These are phyloP conservation scores for Drosophila ambigua DNA, from an alignment of 1,140 invertebrate genomes.

Conservation along the genomic window DNA sequence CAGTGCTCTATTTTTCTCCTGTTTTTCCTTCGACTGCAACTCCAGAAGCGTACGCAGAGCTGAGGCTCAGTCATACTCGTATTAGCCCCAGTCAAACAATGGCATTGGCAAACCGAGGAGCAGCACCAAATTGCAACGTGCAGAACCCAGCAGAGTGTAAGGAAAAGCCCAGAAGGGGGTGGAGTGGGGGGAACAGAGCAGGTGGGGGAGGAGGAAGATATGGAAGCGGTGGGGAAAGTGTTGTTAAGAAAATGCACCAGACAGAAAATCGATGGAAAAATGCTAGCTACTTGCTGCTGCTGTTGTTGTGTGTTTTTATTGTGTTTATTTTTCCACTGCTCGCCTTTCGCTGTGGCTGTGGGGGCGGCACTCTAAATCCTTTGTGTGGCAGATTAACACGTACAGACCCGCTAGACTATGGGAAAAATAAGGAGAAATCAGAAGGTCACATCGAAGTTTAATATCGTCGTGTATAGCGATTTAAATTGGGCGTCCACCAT, in stretches of 20 bases:
- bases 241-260: constrained; percentile 74
- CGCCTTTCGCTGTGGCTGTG: constrained; percentile 38
- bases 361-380: constrained; percentile 65
- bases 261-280: constrained; percentile 74
- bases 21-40: constrained; percentile 43
- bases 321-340: constrained; percentile 31
- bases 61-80: constrained; percentile 64
- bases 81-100: constrained; percentile 79
- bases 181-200: not conserved
- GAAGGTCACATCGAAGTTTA: constrained; percentile 62
- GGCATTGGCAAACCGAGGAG: constrained; percentile 69
- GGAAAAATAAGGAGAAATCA: constrained; percentile 23
- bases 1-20: not conserved
- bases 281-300: constrained; percentile 31
- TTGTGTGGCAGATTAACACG: constrained; percentile 77
- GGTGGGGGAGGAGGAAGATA: constrained; percentile 6
- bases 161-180: constrained; percentile 7
- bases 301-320: constrained; percentile 29
- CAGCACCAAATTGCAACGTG: constrained; percentile 71
- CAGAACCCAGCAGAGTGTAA: constrained; percentile 31
- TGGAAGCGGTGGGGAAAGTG: constrained; percentile 24
- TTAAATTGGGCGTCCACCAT: constrained; percentile 25
- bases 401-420: constrained; percentile 46
- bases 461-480: constrained; percentile 6
- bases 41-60: constrained; percentile 42